phyloP scores from a whole-genome alignment of 1,140 invertebrate genomes.

The Drosophila auraria region DNA sequence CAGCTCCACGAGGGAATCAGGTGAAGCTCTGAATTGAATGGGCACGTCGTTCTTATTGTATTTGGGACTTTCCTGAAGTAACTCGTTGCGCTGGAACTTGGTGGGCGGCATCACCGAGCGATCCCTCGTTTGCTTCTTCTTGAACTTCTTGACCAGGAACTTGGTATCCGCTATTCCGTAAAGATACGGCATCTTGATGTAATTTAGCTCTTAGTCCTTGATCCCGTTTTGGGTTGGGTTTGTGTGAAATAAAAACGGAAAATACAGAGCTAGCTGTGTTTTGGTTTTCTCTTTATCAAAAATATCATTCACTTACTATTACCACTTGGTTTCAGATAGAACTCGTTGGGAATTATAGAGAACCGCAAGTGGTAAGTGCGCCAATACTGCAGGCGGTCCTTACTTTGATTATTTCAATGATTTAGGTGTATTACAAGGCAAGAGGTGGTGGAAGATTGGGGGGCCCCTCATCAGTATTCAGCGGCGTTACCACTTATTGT shows the following conservation, averaged over 20 bases:
- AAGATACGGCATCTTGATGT: constrained; percentile 55
- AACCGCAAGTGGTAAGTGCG: no score
- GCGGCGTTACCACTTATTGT: no score
- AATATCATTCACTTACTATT: no score
- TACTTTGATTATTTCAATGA: no score
- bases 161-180: constrained; percentile 73
- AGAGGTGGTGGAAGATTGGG: no score
- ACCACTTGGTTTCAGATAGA: no score
- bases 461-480: no score
- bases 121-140: not conserved
- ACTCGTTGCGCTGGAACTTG: constrained; percentile 45
- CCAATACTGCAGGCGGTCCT: no score
- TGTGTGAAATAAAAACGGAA: constrained; percentile 14
- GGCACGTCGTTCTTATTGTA: constrained; percentile 60
- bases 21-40: constrained; percentile 54
- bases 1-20: constrained; percentile 51
- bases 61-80: constrained; percentile 25
- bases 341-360: no score
- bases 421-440: no score
- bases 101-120: constrained; percentile 4
- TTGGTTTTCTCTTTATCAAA: not conserved
- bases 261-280: constrained; percentile 1
- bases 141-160: constrained; percentile 31
- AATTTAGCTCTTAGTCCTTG: constrained; percentile 15
- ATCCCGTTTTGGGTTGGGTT: not conserved